Evolutionary conservation across 2,113 vertebrate genomes (phyloP).

Genomic region (Boulengeromyrus knoepffleri): DNA sequence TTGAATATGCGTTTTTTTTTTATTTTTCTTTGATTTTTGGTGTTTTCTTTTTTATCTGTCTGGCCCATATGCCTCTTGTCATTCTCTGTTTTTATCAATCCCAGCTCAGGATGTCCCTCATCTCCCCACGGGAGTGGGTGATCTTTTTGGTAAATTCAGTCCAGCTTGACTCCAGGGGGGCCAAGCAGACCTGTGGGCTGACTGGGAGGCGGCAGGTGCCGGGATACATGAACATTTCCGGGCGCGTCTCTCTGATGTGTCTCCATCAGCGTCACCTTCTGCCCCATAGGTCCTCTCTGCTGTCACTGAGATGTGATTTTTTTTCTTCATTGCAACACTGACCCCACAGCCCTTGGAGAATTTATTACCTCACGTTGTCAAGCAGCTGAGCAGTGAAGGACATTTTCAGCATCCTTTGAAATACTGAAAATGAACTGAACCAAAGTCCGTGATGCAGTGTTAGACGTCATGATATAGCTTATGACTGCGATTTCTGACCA

Average conservation of each 20-base stretch:
- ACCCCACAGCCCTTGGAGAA: not conserved
- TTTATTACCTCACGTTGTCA: not conserved
- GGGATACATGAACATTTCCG: not conserved
- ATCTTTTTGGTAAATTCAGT: conserved; percentile 36
- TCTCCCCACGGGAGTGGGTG: conserved; percentile 27
- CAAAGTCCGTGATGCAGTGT: not conserved
- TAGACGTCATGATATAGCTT: not conserved
- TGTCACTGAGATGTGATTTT: not conserved
- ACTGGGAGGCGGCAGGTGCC: not conserved
- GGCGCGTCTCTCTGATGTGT: not conserved
- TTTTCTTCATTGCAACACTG: not conserved
- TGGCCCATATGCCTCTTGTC: conserved; percentile 35
- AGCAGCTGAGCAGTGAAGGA: conserved; percentile 3
- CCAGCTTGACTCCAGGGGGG: conserved; percentile 9
- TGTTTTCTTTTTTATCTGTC: conserved; percentile 31
- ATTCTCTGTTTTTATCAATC: conserved; percentile 35
- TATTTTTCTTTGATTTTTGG: not conserved
- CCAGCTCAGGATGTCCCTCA: conserved; percentile 22
- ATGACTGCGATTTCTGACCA: not conserved
- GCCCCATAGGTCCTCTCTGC: not conserved
- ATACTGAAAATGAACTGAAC: not conserved
- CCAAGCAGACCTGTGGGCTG: not conserved
- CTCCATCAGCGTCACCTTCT: not conserved
- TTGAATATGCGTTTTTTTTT: not conserved
- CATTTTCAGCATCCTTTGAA: not conserved